Base-by-base conservation (phyloP, 2,888 invertebrate genomes). In the Crepidodera aurea region DNA sequence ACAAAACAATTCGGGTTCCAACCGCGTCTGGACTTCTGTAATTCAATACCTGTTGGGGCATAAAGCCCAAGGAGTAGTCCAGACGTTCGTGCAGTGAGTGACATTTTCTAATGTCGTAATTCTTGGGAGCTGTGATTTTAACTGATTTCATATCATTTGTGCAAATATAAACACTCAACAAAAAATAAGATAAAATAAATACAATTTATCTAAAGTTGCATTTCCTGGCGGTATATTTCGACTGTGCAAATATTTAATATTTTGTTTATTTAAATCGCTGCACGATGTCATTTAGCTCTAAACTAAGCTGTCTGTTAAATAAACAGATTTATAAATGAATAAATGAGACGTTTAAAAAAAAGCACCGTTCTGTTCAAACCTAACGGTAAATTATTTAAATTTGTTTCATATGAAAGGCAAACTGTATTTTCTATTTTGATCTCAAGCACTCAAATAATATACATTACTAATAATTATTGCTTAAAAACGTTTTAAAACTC, bases 401-500 rank as follows among this genome's bases (percentile, higher is more conserved):
- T 40, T 40, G 16, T 40, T 40, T 13, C 7, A 40, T 7, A 16
- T 13, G 16, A 18, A 40, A 18, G 18, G 40, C 18, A 6, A 40
- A 16, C 40, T 18, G 40, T 40, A 18, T 40, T 18, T 40, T 40
- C 40, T 40, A 40, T 40, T 40, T 40, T 13, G 18, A 40, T 40
- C 16, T 18, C 16, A 18, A 40, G 12, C 40, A 16, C 18, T 18
- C n/a, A 40, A 40, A 40, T 18, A 40, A 40, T 40, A 40, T 40
- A 40, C 10, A 40, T 18, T 18, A 40, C 40, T 40, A 15, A 40
- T 40, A 40, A 40, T 40, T 40, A 40, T 40, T 40, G 18, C 16
- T 40, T 40, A 40, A 40, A 40, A 40, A 16, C 40, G 40, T 18
- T 40, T 40, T 40, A 40, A 34, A 40, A 40, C 40, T 40, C 18